A percentile compares a stretch with the other conserved stretches of the same genome.
These are phyloP conservation scores for Scaptomyza polygonia DNA, from an alignment of 2,888 invertebrate species.

Conservation along the genomic window DNA sequence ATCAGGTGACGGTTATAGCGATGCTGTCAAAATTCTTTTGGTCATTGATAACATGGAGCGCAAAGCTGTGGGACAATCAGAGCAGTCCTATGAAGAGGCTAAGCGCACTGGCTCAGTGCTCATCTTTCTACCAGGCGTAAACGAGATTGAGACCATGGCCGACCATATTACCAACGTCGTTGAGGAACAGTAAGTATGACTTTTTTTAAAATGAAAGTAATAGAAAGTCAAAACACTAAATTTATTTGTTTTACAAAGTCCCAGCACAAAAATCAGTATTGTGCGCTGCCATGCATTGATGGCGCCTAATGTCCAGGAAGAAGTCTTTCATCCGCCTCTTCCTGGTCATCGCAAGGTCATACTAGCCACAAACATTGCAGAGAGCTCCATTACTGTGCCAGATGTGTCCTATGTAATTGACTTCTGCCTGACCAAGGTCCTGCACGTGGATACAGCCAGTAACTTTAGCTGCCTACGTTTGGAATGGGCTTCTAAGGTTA, in stretches of 20 bases:
- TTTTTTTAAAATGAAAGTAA: not conserved
- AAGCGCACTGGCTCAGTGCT: slow-evolving; percentile 87
- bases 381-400: slow-evolving; percentile 95
- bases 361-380: slow-evolving; percentile 95
- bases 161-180: slow-evolving; percentile 34
- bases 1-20: slow-evolving; percentile 86
- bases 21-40: slow-evolving; percentile 87
- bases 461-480: slow-evolving; percentile 89
- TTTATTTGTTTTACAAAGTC: slow-evolving; percentile 31
- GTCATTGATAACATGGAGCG: slow-evolving; percentile 85
- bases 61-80: slow-evolving; percentile 55
- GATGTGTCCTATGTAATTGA: slow-evolving; percentile 97
- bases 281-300: slow-evolving; percentile 89
- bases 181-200: slow-evolving; percentile 39
- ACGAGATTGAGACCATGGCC: slow-evolving; percentile 89
- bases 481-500: slow-evolving; percentile 95
- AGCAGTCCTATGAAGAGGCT: slow-evolving; percentile 71
- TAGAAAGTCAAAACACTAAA: not conserved
- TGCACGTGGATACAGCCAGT: slow-evolving; percentile 90
- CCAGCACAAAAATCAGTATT: slow-evolving; percentile 38
- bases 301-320: slow-evolving; percentile 90
- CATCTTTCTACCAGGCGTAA: slow-evolving; percentile 94
- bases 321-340: slow-evolving; percentile 85
- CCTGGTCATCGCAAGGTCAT: slow-evolving; percentile 90
- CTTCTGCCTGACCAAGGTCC: slow-evolving; percentile 94